A percentile compares a stretch with the other conserved stretches of the same genome.
phyloP scores from a whole-genome alignment of 2,113 vertebrate genomes.

The Gopherus flavomarginatus region DNA sequence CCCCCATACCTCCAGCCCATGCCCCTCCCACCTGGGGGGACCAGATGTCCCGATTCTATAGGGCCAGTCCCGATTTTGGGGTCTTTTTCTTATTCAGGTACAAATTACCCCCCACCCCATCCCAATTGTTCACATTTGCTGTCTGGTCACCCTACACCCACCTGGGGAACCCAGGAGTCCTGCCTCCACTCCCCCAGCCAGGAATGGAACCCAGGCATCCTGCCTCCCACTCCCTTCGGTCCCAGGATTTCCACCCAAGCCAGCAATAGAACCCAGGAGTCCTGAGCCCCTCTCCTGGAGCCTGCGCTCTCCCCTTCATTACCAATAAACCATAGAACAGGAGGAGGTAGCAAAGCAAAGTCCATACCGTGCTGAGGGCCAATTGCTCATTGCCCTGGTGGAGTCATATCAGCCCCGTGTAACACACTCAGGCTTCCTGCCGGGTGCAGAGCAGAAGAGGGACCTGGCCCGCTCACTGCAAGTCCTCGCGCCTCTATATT shows the following conservation, averaged over 20 bases:
- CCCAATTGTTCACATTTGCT: too few relatives aligned
- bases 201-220: neutral
- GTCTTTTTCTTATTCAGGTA: too few relatives aligned
- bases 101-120: too few relatives aligned
- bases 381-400: neutral
- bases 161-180: too few relatives aligned
- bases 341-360: neutral
- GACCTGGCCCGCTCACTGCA: neutral
- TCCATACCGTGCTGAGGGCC: neutral
- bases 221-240: too few relatives aligned
- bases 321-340: neutral
- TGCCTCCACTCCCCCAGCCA: neutral
- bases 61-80: too few relatives aligned
- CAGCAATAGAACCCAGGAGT: neutral
- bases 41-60: too few relatives aligned
- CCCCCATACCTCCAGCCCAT: too few relatives aligned
- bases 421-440: neutral
- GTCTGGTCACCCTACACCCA: too few relatives aligned
- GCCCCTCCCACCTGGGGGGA: too few relatives aligned
- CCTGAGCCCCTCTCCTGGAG: neutral
- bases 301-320: neutral
- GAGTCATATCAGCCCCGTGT: accelerated
- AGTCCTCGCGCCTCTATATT: neutral
- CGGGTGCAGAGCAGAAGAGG: neutral
- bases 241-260: too few relatives aligned